These are phyloP conservation scores for Eristalinus sepulchralis DNA, from an alignment of 2,888 invertebrate species.

Conservation along the genomic window DNA sequence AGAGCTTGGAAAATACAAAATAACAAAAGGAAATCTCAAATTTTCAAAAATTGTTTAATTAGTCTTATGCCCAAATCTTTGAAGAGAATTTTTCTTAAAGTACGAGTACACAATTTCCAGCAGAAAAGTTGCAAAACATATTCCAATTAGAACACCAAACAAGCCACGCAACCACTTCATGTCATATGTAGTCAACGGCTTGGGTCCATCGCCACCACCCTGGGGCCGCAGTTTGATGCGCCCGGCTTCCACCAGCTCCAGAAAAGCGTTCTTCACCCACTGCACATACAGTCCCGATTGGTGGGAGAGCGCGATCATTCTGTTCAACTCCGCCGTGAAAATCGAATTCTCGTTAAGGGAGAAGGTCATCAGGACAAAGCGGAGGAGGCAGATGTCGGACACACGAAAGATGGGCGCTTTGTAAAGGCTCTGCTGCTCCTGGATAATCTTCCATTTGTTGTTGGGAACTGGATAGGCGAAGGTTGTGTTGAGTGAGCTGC, in stretches of 20 bases:
- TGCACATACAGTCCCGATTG: conserved; percentile 7
- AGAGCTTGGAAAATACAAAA: too few species aligned
- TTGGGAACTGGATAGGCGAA: not conserved
- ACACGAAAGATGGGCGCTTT: not conserved
- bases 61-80: too few species aligned
- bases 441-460: not conserved
- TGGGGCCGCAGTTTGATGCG: not conserved
- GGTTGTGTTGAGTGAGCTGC: not conserved
- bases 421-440: not conserved
- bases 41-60: too few species aligned
- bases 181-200: not conserved
- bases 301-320: not conserved
- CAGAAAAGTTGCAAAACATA: not conserved
- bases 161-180: not conserved
- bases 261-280: not conserved
- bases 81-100: not conserved
- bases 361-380: not conserved
- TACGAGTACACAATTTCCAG: not conserved
- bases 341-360: conserved; percentile 4
- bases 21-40: too few species aligned
- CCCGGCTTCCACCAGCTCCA: conserved; percentile 8
- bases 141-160: not conserved
- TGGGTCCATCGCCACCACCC: not conserved
- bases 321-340: not conserved
- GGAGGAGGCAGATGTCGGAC: not conserved